phyloP scores from a whole-genome alignment of 2,888 invertebrate species.

The Pantelozetes paolii region DNA sequence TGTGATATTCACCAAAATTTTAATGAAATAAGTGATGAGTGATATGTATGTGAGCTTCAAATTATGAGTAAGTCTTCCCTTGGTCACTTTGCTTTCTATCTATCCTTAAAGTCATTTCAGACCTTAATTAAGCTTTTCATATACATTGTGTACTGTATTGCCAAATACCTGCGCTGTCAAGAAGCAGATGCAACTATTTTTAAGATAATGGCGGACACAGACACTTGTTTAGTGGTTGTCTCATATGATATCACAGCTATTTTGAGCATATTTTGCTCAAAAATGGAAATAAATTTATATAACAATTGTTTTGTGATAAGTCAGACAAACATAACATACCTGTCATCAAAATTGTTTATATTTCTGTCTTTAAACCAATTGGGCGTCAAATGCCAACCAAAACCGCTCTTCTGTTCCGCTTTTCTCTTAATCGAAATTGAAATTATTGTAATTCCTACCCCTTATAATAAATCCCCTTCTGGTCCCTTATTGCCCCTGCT shows the following conservation, averaged over 20 bases:
- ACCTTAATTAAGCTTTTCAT: not conserved
- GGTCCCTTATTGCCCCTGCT: too few species aligned
- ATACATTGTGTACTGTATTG: not conserved
- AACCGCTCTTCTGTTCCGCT: not conserved
- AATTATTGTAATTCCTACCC: too few species aligned
- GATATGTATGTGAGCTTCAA: slow-evolving; percentile 6
- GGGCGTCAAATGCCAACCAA: not conserved
- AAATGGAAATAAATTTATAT: too few species aligned
- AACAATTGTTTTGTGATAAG: too few species aligned
- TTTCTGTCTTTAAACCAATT: too few species aligned
- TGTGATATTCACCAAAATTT: slow-evolving; percentile 17
- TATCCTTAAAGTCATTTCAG: not conserved
- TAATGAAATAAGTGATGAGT: not conserved
- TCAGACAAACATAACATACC: too few species aligned
- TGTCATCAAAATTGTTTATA: slow-evolving; percentile 7
- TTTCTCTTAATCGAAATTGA: not conserved
- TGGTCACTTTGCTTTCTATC: not conserved
- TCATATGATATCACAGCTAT: not conserved
- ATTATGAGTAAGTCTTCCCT: slow-evolving; percentile 12
- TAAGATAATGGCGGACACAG: slow-evolving; percentile 9
- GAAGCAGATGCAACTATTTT: slow-evolving; percentile 15
- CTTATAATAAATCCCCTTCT: too few species aligned
- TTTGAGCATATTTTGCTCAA: not conserved
- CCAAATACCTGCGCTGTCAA: not conserved
- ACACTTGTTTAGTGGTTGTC: not conserved